Percentiles rank a stretch among this genome's conserved stretches.
phyloP scores from a whole-genome alignment of 1,140 invertebrate genomes.

The Macrocentrus cingulum region DNA sequence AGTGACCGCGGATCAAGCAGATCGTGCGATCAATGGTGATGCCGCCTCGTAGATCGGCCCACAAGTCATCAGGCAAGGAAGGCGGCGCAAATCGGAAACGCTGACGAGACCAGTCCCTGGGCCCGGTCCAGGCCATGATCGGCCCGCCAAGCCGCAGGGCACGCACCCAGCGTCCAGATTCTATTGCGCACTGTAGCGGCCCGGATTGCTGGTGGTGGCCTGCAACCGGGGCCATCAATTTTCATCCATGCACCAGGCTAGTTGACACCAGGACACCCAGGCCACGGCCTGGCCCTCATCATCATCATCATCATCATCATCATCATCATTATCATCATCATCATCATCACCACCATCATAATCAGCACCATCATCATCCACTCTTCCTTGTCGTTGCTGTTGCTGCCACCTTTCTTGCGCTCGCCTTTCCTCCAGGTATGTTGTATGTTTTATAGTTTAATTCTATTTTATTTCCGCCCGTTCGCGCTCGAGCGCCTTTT shows the following conservation, averaged over 20 bases:
- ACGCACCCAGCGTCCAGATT: constrained; percentile 24
- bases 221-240: no score
- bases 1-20: no score
- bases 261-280: no score
- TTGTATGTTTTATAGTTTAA: constrained; percentile 1
- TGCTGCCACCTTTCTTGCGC: constrained; percentile 25
- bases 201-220: no score
- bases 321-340: constrained; percentile 15
- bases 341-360: no score
- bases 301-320: constrained; percentile 5
- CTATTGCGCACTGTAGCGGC: no score
- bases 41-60: constrained; percentile 25
- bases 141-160: constrained; percentile 30
- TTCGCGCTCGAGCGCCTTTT: no score
- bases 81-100: constrained; percentile 26
- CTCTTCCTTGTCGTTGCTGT: constrained; percentile 25
- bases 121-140: constrained; percentile 33
- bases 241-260: no score
- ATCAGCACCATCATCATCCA: constrained; percentile 7
- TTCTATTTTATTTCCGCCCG: no score
- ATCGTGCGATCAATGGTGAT: constrained; percentile 13
- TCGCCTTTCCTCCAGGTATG: constrained; percentile 26
- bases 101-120: constrained; percentile 34
- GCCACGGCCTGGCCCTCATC: no score
- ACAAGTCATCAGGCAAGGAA: constrained; percentile 23